Conservation (phyloP, 2,797 vertebrate genomes). For the Ambastaia sidthimunki region DNA sequence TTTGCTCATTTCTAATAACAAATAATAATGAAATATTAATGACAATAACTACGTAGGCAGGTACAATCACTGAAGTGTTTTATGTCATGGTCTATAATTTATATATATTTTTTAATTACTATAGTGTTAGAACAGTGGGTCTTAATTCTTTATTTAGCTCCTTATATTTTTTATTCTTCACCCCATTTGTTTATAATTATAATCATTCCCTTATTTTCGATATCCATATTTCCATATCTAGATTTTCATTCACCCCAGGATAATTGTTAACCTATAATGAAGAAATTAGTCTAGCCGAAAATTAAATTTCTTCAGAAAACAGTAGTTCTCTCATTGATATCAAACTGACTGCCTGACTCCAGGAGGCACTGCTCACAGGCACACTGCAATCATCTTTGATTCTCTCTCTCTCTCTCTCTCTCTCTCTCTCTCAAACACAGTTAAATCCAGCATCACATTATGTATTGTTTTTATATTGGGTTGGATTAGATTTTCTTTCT, state of each 20-base stretch:
- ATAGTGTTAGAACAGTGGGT: no score
- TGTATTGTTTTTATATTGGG: neutral
- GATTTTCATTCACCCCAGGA: slow-evolving; percentile 73
- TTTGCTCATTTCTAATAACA: no score
- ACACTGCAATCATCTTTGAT: slow-evolving; percentile 69
- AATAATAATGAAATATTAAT: no score
- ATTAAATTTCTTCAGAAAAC: slow-evolving; percentile 73
- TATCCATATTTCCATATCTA: slow-evolving; percentile 64
- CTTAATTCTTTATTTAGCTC: no score
- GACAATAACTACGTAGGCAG: no score
- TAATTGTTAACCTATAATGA: slow-evolving; percentile 78
- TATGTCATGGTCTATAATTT: no score
- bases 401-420: slow-evolving; percentile 58
- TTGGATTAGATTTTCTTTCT: neutral
- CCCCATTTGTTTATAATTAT: slow-evolving; percentile 13
- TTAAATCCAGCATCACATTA: slow-evolving; percentile 35
- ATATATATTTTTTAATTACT: no score
- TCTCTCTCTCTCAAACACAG: slow-evolving; percentile 13
- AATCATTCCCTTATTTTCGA: slow-evolving; percentile 26
- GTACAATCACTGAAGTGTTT: no score
- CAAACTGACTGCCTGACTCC: slow-evolving; percentile 65
- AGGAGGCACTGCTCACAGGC: slow-evolving; percentile 65
- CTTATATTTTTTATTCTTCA: no score
- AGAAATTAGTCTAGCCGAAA: slow-evolving; percentile 80
- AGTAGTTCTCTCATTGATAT: slow-evolving; percentile 67